A percentile compares a stretch with the other conserved stretches of the same genome.
Conservation (phyloP, 2,888 invertebrate species). For the Acanthosoma haemorrhoidale region DNA sequence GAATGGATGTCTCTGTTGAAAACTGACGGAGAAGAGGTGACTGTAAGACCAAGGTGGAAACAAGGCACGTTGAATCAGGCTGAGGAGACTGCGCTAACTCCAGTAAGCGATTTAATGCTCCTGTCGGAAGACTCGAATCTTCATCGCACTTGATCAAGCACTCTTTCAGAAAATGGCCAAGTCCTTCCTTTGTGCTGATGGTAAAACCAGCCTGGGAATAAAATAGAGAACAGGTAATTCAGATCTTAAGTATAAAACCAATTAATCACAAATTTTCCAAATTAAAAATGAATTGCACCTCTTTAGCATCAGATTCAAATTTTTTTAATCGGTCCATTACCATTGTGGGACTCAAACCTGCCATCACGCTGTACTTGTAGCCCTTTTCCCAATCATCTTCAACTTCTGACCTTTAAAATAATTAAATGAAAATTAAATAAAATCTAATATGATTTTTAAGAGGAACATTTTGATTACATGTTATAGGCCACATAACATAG, state of each 20-base stretch:
- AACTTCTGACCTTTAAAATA: slow-evolving; percentile 25
- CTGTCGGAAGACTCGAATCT: slow-evolving; percentile 49
- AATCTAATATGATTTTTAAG: no score
- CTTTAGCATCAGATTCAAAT: slow-evolving; percentile 38
- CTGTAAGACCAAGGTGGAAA: slow-evolving; percentile 39
- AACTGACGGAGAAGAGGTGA: slow-evolving; percentile 39
- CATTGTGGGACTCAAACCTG: slow-evolving; percentile 50
- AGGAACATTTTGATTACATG: no score
- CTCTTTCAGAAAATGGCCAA: slow-evolving; percentile 40
- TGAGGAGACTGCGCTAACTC: slow-evolving; percentile 31
- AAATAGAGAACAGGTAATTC: neutral
- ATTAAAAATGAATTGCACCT: slow-evolving; percentile 18
- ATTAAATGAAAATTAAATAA: neutral
- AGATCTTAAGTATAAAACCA: neutral
- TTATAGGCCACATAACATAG: no score
- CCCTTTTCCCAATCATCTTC: slow-evolving; percentile 48
- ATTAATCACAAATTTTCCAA: neutral
- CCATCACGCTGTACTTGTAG: slow-evolving; percentile 54
- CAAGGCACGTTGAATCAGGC: slow-evolving; percentile 30
- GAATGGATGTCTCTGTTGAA: slow-evolving; percentile 38
- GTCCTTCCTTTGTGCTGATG: slow-evolving; percentile 40
- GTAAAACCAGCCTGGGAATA: slow-evolving; percentile 34
- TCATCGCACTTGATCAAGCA: slow-evolving; percentile 48
- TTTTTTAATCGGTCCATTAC: slow-evolving; percentile 45
- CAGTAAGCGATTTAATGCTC: slow-evolving; percentile 48